Percentiles rank a stretch among this genome's conserved stretches.
Evolutionary conservation across 2,888 invertebrate species (phyloP).

Genomic region (Drosophila merina): DNA sequence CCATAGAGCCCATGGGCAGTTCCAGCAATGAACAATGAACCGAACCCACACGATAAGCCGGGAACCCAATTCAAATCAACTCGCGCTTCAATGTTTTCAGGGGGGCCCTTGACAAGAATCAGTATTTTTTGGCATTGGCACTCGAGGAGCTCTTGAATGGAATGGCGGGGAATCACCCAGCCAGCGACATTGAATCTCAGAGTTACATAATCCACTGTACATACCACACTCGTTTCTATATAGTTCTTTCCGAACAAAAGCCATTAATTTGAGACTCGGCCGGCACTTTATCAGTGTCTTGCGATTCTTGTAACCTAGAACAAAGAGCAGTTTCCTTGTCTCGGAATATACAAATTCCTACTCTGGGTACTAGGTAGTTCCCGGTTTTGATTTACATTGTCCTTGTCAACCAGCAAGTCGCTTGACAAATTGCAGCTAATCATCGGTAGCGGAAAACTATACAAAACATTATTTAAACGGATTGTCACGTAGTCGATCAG

Average conservation of each 20-base stretch:
- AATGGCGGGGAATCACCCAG: conserved; percentile 12
- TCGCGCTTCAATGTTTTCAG: conserved; percentile 19
- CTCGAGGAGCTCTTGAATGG: conserved; percentile 23
- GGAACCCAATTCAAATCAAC: conserved; percentile 41
- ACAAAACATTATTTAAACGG: conserved; percentile 14
- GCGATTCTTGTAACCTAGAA: conserved; percentile 11
- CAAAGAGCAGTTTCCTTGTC: conserved; percentile 14
- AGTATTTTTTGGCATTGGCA: conserved; percentile 29
- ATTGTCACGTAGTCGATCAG: conserved; percentile 37
- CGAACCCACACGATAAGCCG: conserved; percentile 47
- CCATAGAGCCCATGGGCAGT: conserved; percentile 15
- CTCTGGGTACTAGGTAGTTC: conserved; percentile 6
- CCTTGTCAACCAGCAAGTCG: conserved; percentile 65
- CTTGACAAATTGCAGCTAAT: conserved; percentile 72
- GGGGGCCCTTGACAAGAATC: conserved; percentile 32
- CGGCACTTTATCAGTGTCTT: conserved; percentile 26
- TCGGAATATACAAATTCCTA: neutral
- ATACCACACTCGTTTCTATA: neutral
- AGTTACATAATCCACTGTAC: conserved; percentile 19
- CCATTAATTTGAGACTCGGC: conserved; percentile 16
- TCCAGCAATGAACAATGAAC: conserved; percentile 41
- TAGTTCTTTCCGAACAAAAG: conserved; percentile 7
- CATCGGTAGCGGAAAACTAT: conserved; percentile 43
- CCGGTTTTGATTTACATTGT: conserved; percentile 47
- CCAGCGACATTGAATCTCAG: conserved; percentile 20